Percentiles rank a stretch among this genome's conserved stretches.
phyloP scores from a whole-genome alignment of 2,113 vertebrate species.

The Toxotes jaculatrix region DNA sequence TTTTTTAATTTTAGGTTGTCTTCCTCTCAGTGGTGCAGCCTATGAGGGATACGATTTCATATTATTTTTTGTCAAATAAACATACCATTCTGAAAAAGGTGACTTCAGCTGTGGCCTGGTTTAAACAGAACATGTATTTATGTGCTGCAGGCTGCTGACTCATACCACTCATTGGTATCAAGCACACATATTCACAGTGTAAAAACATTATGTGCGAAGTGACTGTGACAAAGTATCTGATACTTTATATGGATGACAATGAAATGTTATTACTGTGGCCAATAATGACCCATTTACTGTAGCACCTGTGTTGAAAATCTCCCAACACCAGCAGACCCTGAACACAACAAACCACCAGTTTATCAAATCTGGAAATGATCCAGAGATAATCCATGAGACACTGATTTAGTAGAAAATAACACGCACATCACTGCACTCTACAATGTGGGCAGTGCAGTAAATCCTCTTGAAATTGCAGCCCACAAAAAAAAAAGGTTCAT shows the following conservation, averaged over 20 bases:
- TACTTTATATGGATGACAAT: conserved; percentile 24
- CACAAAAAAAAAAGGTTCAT: neutral
- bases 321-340: neutral
- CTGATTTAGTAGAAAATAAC: conserved; percentile 10
- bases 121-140: conserved; percentile 31
- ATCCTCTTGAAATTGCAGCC: neutral
- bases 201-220: conserved; percentile 30
- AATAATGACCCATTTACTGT: neutral
- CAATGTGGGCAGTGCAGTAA: neutral
- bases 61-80: conserved; percentile 11
- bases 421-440: neutral
- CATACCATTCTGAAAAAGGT: conserved; percentile 11
- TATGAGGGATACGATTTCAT: conserved; percentile 10
- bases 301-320: neutral
- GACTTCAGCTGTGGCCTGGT: conserved; percentile 33
- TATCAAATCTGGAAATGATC: conserved; percentile 36
- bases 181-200: conserved; percentile 17
- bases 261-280: conserved; percentile 1
- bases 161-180: conserved; percentile 39
- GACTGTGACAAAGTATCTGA: conserved; percentile 2
- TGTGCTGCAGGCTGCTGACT: conserved; percentile 56
- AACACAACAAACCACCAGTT: conserved; percentile 21
- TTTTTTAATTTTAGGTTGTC: neutral
- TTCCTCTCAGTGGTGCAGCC: conserved; percentile 1
- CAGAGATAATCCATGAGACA: conserved; percentile 29